These are phyloP conservation scores for Villa cingulata DNA, from an alignment of 2,888 invertebrate species.

Conservation along the genomic window DNA sequence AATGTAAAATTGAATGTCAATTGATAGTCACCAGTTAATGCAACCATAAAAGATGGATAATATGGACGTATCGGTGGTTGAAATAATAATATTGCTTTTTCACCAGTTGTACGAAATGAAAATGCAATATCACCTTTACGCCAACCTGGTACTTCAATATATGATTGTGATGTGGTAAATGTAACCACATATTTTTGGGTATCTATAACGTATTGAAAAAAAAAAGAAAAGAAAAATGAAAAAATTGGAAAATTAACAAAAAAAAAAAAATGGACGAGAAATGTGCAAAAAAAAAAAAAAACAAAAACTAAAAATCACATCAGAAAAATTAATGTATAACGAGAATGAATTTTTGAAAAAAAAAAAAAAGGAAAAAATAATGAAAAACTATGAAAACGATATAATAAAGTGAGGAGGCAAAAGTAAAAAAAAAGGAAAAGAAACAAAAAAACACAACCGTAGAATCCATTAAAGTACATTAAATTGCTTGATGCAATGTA, in stretches of 20 bases:
- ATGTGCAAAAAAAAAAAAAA: not conserved
- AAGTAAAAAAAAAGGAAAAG: too few species aligned
- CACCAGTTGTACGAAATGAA: slow-evolving; percentile 83
- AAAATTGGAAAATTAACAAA: not conserved
- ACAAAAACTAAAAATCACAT: not conserved
- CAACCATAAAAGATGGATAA: slow-evolving; percentile 85
- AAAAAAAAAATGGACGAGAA: too few species aligned
- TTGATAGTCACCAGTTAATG: slow-evolving; percentile 73
- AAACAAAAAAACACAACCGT: too few species aligned
- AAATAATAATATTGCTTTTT: slow-evolving; percentile 75
- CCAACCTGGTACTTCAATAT: slow-evolving; percentile 89
- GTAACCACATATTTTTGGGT: slow-evolving; percentile 87
- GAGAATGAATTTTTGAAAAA: not conserved
- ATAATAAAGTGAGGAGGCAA: not conserved
- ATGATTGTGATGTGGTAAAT: slow-evolving; percentile 83
- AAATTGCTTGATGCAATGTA: not conserved
- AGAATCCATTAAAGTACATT: slow-evolving; percentile 1
- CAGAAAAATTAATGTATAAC: too few species aligned
- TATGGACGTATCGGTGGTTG: slow-evolving; percentile 81
- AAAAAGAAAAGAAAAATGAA: too few species aligned
- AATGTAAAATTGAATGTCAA: slow-evolving; percentile 81
- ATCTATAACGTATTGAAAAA: slow-evolving; percentile 41
- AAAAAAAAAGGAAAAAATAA: not conserved
- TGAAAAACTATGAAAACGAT: not conserved
- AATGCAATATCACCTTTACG: slow-evolving; percentile 83